A percentile compares a stretch with the other conserved stretches of the same genome.
Conservation (phyloP, 1,140 invertebrate genomes). For the Triops longicaudatus region DNA sequence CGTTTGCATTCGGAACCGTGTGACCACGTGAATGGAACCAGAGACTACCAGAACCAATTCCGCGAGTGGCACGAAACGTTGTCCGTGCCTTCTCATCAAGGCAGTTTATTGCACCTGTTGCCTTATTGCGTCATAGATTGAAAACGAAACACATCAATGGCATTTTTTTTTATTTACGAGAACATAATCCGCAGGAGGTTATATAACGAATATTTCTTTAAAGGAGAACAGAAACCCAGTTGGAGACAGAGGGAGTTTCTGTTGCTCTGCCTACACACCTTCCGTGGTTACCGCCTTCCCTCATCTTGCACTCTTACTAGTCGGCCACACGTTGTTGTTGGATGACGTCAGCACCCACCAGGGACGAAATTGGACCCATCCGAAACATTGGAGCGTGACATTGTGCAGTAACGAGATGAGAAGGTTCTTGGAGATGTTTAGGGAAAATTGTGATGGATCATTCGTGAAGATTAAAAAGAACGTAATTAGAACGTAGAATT, state of each 20-base stretch:
- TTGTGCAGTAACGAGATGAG: not conserved
- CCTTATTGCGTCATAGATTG: slow-evolving; percentile 87
- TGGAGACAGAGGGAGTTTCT: not conserved
- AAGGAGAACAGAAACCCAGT: not conserved
- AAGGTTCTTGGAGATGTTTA: not conserved
- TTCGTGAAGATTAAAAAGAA: not conserved
- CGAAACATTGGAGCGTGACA: too few relatives aligned
- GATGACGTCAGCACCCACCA: not conserved
- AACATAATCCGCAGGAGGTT: too few relatives aligned
- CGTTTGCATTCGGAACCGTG: slow-evolving; percentile 41
- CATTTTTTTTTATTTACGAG: too few relatives aligned
- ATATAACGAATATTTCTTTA: too few relatives aligned
- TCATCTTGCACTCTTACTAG: not conserved
- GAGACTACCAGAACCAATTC: slow-evolving; percentile 52
- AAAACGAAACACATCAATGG: not conserved
- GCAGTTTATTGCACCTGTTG: slow-evolving; percentile 70
- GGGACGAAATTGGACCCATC: too few relatives aligned
- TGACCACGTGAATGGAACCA: slow-evolving; percentile 54
- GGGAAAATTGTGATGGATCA: not conserved
- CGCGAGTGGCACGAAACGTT: slow-evolving; percentile 73
- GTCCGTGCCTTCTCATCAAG: slow-evolving; percentile 55
- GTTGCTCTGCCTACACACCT: slow-evolving; percentile 1
- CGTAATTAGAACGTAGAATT: not conserved
- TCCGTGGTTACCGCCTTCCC: slow-evolving; percentile 13
- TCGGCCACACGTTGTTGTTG: not conserved